Evolutionary conservation across 92 coral and sea anemone genomes (phyloP).

Genomic region (Palythoa grandis): DNA sequence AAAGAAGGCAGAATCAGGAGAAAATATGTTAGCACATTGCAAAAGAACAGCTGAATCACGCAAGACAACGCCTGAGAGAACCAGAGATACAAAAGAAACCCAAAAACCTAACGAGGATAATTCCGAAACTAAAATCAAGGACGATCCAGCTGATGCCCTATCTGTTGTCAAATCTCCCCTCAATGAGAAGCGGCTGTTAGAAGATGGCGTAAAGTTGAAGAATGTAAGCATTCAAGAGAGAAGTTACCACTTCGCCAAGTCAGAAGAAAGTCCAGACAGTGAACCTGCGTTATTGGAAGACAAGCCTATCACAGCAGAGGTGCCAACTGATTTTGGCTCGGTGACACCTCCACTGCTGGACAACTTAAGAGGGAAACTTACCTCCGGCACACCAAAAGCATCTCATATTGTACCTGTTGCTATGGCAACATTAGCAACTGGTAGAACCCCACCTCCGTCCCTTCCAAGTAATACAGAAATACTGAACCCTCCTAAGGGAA

Average conservation of each 20-base stretch:
- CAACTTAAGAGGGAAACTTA: slow-evolving; percentile 41
- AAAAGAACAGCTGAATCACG: slow-evolving; percentile 11
- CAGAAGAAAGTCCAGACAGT: slow-evolving; percentile 72
- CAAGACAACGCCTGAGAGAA: neutral
- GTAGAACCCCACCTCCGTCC: slow-evolving; percentile 61
- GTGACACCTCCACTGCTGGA: slow-evolving; percentile 49
- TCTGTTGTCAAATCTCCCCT: neutral
- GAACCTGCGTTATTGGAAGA: slow-evolving; percentile 78
- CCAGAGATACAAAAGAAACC: slow-evolving; percentile 14
- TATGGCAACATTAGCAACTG: slow-evolving; percentile 54
- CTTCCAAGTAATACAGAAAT: slow-evolving; percentile 49
- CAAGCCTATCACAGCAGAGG: slow-evolving; percentile 52
- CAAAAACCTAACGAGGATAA: neutral
- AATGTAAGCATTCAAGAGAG: slow-evolving; percentile 38
- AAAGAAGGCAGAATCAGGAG: slow-evolving; percentile 4
- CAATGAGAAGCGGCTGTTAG: neutral
- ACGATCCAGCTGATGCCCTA: neutral
- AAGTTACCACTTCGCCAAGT: slow-evolving; percentile 53
- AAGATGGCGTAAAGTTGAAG: slow-evolving; percentile 23
- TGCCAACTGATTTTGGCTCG: neutral
- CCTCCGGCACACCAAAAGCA: neutral
- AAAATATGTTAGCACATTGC: slow-evolving; percentile 22
- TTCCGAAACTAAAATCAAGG: neutral
- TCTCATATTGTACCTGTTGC: slow-evolving; percentile 24
- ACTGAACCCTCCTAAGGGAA: slow-evolving; percentile 17